These are phyloP conservation scores for Erpornis zantholeuca DNA, from an alignment of 2,113 vertebrate species.

Conservation along the genomic window DNA sequence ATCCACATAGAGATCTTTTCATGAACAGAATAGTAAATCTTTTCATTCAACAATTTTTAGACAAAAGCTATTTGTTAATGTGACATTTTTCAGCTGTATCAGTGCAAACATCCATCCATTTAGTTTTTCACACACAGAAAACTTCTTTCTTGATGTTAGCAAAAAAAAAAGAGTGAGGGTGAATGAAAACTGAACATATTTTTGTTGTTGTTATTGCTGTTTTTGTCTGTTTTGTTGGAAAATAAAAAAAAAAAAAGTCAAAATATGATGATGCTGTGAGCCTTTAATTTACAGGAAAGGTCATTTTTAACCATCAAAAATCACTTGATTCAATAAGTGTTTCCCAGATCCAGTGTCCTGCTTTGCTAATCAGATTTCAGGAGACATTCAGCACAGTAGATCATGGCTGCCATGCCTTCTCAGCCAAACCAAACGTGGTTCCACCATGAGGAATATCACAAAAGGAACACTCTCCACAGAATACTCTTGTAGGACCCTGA, in stretches of 20 bases:
- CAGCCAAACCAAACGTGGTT: neutral
- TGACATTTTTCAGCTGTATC: constrained; percentile 34
- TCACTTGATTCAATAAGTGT: neutral
- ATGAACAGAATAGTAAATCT: constrained; percentile 46
- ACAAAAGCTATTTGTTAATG: constrained; percentile 56
- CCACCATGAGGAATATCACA: neutral
- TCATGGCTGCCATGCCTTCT: neutral
- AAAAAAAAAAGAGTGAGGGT: neutral
- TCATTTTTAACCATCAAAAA: neutral
- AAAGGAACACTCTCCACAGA: neutral
- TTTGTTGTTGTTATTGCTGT: neutral
- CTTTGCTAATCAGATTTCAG: constrained; percentile 10
- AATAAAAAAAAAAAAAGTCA: neutral
- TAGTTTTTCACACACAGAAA: constrained; percentile 19
- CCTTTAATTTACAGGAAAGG: neutral
- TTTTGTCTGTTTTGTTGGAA: neutral
- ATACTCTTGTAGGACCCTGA: neutral
- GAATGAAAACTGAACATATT: neutral
- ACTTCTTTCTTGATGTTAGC: neutral
- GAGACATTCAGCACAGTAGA: neutral
- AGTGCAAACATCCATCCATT: constrained; percentile 39
- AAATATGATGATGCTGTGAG: neutral
- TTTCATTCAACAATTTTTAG: constrained; percentile 47
- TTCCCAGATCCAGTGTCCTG: neutral
- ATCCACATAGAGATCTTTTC: constrained; percentile 44